Percentiles rank a stretch among this genome's conserved stretches.
Evolutionary conservation across 2,113 vertebrate species (phyloP).

Genomic region (Myiozetetes cayanensis): DNA sequence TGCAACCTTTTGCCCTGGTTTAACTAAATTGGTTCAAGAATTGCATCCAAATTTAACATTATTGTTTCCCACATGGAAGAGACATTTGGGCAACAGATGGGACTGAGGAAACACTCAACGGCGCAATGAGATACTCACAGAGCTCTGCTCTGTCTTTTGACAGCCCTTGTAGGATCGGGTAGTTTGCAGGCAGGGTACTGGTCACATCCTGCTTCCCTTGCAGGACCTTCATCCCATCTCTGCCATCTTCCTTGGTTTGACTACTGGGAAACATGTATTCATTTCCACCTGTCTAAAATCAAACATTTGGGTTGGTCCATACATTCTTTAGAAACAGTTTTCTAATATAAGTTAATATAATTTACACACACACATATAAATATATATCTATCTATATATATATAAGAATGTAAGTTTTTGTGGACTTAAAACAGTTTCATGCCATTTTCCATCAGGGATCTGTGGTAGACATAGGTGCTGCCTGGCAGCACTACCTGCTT

Average conservation of each 20-base stretch:
- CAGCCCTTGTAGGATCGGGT: constrained; percentile 73
- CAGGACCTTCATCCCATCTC: constrained; percentile 60
- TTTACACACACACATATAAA: not conserved
- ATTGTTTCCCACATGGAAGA: constrained; percentile 44
- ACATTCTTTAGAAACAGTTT: not conserved
- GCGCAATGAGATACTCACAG: constrained; percentile 75
- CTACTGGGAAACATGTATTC: constrained; percentile 65
- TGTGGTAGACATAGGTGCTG: not conserved
- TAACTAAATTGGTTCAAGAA: constrained; percentile 37
- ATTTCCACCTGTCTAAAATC: constrained; percentile 72
- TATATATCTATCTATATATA: too few relatives aligned
- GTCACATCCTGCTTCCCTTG: constrained; percentile 54
- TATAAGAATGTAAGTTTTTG: not conserved
- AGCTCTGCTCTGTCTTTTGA: constrained; percentile 67
- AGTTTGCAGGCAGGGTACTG: constrained; percentile 61
- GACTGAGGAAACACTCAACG: not conserved
- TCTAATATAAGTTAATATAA: accelerated
- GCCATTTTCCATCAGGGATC: not conserved
- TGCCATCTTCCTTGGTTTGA: constrained; percentile 37
- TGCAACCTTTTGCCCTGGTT: constrained; percentile 40
- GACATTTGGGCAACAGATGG: constrained; percentile 59
- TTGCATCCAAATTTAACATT: not conserved
- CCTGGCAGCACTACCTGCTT: not conserved
- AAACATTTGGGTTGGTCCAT: not conserved
- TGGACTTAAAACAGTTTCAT: not conserved